Evolutionary conservation across 30 jellyfish, hydroid and myxozoan genomes (phyloP).

Genomic region (Clytia hemisphaerica): DNA sequence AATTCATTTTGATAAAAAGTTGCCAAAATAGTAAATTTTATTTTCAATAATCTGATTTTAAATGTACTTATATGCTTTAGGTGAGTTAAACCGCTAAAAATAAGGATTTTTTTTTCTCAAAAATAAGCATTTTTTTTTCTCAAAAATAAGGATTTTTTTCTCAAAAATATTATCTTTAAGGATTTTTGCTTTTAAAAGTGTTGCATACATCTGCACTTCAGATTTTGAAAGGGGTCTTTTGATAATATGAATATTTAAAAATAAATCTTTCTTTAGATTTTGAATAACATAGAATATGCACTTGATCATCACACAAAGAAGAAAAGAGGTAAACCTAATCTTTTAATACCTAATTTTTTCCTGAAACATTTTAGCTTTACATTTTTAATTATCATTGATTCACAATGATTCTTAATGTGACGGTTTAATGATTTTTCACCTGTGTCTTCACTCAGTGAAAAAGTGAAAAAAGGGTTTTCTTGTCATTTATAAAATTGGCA

Average conservation of each 20-base stretch:
- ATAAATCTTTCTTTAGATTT: slow-evolving; percentile 12
- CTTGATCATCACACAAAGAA: slow-evolving; percentile 46
- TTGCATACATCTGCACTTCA: no score
- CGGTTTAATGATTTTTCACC: no score
- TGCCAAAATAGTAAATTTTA: neutral
- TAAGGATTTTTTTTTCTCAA: neutral
- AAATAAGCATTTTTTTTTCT: neutral
- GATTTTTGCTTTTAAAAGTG: no score
- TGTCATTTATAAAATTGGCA: no score
- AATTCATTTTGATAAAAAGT: neutral
- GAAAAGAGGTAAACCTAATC: slow-evolving; percentile 30
- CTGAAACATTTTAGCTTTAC: neutral
- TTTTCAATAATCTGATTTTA: neutral
- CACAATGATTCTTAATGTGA: neutral
- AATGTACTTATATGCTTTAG: slow-evolving; percentile 4
- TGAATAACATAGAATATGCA: slow-evolving; percentile 40
- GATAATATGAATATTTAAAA: no score
- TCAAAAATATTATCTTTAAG: no score
- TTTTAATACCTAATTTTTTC: neutral
- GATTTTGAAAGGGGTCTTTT: no score
- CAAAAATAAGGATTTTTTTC: no score
- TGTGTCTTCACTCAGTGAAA: no score
- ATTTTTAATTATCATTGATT: neutral
- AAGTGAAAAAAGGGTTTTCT: no score
- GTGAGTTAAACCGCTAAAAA: slow-evolving; percentile 2